Evolutionary conservation across 2,797 vertebrate genomes (phyloP), one percentile per base, ranked within the genome.

Genomic region (Oreochromis mossambicus): DNA sequence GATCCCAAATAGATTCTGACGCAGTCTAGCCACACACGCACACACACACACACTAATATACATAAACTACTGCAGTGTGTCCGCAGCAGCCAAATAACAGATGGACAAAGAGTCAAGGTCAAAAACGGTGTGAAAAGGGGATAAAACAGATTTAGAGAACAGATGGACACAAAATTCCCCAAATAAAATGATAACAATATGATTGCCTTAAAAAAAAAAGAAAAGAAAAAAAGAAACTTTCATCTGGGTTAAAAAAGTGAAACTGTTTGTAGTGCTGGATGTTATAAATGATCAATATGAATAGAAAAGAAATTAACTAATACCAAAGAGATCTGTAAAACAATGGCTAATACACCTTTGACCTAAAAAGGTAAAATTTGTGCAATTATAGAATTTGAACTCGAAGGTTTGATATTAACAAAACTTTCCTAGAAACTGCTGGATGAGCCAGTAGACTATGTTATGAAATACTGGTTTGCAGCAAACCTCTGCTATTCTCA

Each of bases 101-200:
- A 91, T 87, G 83, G 82, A 84, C 80, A 86, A 51, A 86, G 81
- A 73, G 82, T 88, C 87, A 88, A 51, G 68, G 68, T 48, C 43
- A 73, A 48, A 85, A 85, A 76, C n/a, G 10, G 68, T 78, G 81
- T 82, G 70, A 87, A 83, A 80, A 77, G 15, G 56, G 56, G 68
- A 81, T 75, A n/a, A 77, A 63, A 81, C 46, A 24, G 81, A 80
- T 68, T 77, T 29, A 58, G 58, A 79, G 70, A 90, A 36, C 73
- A 90, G 68, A 86, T 84, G 77, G 82, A 29, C 54, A 38, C 4
- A 73, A 36, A 68, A 54, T 75, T 86, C 46, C 77, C 38, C 24
- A 24, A 0, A 38, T 68, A 80, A 21, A 54, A 70, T 3, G 10
- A 17, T n/a, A 26, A 70, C 9, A 54, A 38, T 54, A 8, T 70